phyloP scores from a whole-genome alignment of 1,140 invertebrate species.

The Leptinotarsa defecta region DNA sequence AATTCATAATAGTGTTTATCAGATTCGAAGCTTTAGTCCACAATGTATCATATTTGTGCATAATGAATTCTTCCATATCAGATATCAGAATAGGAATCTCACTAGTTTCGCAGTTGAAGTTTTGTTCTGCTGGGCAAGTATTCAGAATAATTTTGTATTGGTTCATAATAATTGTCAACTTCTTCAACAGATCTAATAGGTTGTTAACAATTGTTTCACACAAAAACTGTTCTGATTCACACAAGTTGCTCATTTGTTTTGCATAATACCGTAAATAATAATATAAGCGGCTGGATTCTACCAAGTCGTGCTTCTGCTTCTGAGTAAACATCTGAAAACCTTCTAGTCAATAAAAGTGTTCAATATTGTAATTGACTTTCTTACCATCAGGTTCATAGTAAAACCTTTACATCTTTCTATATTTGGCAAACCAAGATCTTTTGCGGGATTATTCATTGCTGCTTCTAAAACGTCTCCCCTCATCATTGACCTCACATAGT shows the following conservation, averaged over 20 bases:
- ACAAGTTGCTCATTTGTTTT: conserved; percentile 55
- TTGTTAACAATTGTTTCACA: conserved; percentile 50
- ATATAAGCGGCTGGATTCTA: conserved; percentile 58
- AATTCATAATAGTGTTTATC: conserved; percentile 55
- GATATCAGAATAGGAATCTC: conserved; percentile 56
- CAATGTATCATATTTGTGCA: conserved; percentile 59
- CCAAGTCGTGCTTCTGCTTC: conserved; percentile 60
- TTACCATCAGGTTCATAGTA: conserved; percentile 61
- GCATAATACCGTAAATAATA: conserved; percentile 56
- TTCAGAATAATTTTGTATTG: conserved; percentile 66
- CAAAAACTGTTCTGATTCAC: conserved; percentile 51
- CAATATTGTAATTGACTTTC: conserved; percentile 23
- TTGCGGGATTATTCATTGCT: conserved; percentile 68
- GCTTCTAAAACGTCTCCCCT: conserved; percentile 69
- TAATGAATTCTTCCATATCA: conserved; percentile 36
- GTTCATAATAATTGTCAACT: conserved; percentile 59
- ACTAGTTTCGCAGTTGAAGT: conserved; percentile 52
- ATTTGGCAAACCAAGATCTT: conserved; percentile 79
- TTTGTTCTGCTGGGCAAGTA: conserved; percentile 62
- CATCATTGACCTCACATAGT: conserved; percentile 75
- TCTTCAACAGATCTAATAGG: conserved; percentile 59
- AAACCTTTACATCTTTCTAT: conserved; percentile 86
- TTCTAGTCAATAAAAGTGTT: conserved; percentile 17
- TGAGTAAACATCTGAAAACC: conserved; percentile 58
- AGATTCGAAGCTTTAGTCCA: conserved; percentile 59